Base-by-base conservation (phyloP, 2,888 invertebrate species). In the Orthosia incerta region DNA sequence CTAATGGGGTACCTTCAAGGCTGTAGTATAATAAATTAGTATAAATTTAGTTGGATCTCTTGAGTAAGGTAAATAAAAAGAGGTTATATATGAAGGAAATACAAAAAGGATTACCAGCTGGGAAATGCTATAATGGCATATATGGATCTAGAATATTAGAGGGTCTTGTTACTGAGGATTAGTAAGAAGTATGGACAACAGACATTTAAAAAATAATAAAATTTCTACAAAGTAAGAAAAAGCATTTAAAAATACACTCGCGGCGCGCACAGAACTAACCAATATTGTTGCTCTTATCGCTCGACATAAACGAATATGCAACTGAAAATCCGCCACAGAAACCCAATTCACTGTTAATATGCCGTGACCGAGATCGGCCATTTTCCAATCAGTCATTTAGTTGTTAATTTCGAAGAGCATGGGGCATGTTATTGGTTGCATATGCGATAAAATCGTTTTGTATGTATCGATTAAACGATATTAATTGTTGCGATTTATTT, bases 281-380 rank as follows among this genome's bases (percentile, higher is more conserved):
- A 91, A 93, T 91, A 91, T 88, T 89, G 93, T 91, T 87, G 89
- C 88, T 89, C 89, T 94, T 95, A 94, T 94, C 94, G 92, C 85
- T 74, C 90, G 88, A 91, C 86, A 91, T 91, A 91, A 90, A 92
- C 83, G 87, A 89, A 89, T 88, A 87, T 86, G 89, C 88, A 89
- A 92, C 90, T 91, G 91, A 92, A 93, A 92, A 93, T 90, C 91
- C 92, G 95, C 91, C 93, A 90, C 93, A 95, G 91, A 95, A 95
- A 95, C 95, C 95, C 94, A 95, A 96, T 96, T 95, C 94, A 93
- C 87, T 93, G 92, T 96, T 96, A 95, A 96, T 95, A 94, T 91
- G 93, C 90, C 95, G 93, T 95, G 93, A 94, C 96, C 88, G 87
- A 93, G 91, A 91, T 91, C 92, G 91, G 91, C 90, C 91, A 92